Evolutionary conservation across 2,797 vertebrate genomes (phyloP).

Genomic region (Ceryle rudis): DNA sequence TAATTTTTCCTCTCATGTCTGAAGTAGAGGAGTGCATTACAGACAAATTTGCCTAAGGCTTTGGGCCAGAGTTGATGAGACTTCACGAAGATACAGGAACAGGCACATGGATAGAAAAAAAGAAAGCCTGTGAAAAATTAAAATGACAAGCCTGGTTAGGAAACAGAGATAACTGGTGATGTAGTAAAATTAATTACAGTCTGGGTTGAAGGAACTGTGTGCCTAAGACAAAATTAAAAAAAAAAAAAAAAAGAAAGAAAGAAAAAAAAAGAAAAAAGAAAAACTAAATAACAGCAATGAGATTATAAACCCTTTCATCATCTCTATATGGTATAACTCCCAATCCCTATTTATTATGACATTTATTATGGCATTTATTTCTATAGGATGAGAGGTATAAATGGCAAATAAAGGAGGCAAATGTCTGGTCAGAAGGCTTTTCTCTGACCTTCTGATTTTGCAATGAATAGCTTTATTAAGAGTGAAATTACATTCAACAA

Average conservation of each 20-base stretch:
- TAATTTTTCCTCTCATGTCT: conserved; percentile 31
- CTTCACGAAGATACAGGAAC: conserved; percentile 57
- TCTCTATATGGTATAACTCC: conserved; percentile 4
- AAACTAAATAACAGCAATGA: conserved; percentile 52
- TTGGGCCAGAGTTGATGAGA: conserved; percentile 66
- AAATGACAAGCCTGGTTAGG: conserved; percentile 75
- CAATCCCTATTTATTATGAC: conserved; percentile 20
- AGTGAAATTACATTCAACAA: not conserved
- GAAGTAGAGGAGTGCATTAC: conserved; percentile 41
- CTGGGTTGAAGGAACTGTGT: conserved; percentile 52
- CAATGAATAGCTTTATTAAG: not conserved
- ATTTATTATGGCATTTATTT: conserved; percentile 26
- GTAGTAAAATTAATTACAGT: conserved; percentile 73
- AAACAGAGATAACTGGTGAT: conserved; percentile 67
- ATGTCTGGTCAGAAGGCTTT: not conserved
- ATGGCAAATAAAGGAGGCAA: not conserved
- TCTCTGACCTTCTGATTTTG: not conserved
- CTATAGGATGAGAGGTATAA: not conserved
- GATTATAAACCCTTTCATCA: conserved; percentile 64
- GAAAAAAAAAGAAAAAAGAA: not conserved
- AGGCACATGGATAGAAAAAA: conserved; percentile 47
- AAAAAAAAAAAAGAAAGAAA: conserved; percentile 19
- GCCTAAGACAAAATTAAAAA: conserved; percentile 61
- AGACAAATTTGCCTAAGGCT: conserved; percentile 66
- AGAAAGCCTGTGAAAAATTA: conserved; percentile 74